Conservation (phyloP, 2,888 invertebrate genomes). For the Chirona hameri region DNA sequence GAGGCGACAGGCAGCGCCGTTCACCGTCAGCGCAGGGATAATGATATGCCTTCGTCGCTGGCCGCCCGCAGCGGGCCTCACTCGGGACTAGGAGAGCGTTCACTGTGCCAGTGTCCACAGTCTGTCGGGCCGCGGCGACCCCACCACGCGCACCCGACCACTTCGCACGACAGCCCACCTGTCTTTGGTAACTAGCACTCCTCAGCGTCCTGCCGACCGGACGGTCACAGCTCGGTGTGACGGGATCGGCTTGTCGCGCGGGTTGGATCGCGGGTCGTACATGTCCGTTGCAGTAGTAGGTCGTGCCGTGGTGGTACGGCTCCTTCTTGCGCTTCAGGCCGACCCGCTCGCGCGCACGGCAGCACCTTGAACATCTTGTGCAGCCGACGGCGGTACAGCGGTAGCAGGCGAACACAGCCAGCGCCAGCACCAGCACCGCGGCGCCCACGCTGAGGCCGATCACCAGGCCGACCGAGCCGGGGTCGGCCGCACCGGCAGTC, state of each 20-base stretch:
- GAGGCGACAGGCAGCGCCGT: background rate
- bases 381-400: conserved; percentile 25
- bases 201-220: background rate
- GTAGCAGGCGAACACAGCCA: background rate
- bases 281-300: conserved; percentile 27
- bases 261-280: conserved; percentile 13
- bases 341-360: conserved; percentile 30
- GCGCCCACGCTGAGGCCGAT: conserved; percentile 61
- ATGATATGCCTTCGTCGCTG: conserved; percentile 1
- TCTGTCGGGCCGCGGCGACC: background rate
- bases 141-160: background rate
- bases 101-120: background rate
- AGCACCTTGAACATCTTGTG: conserved; percentile 28
- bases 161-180: background rate
- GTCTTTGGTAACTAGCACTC: conserved; percentile 23
- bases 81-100: background rate
- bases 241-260: conserved; percentile 8
- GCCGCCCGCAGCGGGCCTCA: background rate
- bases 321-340: background rate
- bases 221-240: conserved; percentile 27
- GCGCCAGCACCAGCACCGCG: conserved; percentile 53
- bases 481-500: too few species aligned
- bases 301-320: conserved; percentile 24
- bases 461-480: too few species aligned
- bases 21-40: too few species aligned